Base-by-base conservation (phyloP, 2,113 vertebrate species). In the Panthera leo region DNA sequence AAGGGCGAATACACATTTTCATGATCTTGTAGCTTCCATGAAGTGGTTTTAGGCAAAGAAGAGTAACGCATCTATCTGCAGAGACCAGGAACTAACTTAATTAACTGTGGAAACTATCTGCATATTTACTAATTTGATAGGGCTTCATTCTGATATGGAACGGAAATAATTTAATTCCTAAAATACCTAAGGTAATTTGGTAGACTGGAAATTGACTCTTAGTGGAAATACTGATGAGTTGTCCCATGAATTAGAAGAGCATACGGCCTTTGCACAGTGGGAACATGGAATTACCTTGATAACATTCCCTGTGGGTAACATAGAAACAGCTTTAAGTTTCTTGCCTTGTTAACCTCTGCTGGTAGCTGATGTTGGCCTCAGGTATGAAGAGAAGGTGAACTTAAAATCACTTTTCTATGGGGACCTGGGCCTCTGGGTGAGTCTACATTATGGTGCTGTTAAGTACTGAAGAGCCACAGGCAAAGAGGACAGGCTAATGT, bases 131-230 rank as follows among this genome's bases (percentile, higher is more conserved):
- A 58, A 58, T 36, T 51, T 36, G 89, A 6, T 23, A 73, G 55
- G 65, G 29, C 51, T 42, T 91, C 42, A 13, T 67, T 39, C 45
- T n/a, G 36, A 82, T 29, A 21, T 87, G 65, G 63, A 53, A 91
- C 71, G 75, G 19, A 91, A 96, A 87, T 80, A 82, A 53, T 63
- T 93, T 67, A 58, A 55, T 97, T 89, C 45, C 61, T 86, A 31
- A 55, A 80, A 70, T 55, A 61, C 27, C 11, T 25, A 34, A 78
- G 65, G 61, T 34, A 15, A 9, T 39, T 86, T 83, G 31, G 88
- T 29, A 39, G 31, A 5, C 63, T 82, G 67, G 73, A 55, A 12
- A 18, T 58, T 27, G 85, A 39, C 21, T 78, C 51, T 36, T 7
- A 0, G 7, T 78, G 63, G 91, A 78, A 55, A 53, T 15, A n/a